phyloP scores from a whole-genome alignment of 2,888 invertebrate species.

The Epistrophe eligans region DNA sequence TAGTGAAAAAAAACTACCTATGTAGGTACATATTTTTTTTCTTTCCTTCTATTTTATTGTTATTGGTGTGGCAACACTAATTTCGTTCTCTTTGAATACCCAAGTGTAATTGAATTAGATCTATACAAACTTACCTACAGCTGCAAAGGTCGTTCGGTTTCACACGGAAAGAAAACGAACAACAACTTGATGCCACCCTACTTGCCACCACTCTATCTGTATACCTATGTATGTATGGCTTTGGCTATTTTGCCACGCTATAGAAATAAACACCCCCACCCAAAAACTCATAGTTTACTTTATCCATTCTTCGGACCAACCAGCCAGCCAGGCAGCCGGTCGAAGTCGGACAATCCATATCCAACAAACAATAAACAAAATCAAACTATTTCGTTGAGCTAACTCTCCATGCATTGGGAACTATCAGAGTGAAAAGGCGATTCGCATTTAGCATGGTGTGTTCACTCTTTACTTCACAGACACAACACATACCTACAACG shows the following conservation, averaged over 20 bases:
- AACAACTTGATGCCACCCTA: conserved; percentile 50
- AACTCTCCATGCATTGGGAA: conserved; percentile 43
- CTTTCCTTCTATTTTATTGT: neutral
- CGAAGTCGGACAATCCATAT: conserved; percentile 17
- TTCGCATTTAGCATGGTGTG: conserved; percentile 63
- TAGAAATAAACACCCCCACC: conserved; percentile 63
- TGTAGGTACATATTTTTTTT: too few species aligned
- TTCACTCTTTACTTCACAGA: conserved; percentile 65
- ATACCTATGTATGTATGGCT: conserved; percentile 3
- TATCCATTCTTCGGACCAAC: conserved; percentile 45
- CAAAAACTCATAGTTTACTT: conserved; percentile 44
- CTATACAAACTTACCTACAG: conserved; percentile 63
- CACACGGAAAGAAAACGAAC: conserved; percentile 51
- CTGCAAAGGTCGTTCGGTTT: conserved; percentile 68
- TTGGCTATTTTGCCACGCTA: conserved; percentile 1
- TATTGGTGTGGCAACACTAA: conserved; percentile 37
- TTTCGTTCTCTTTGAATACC: neutral
- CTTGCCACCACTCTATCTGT: neutral
- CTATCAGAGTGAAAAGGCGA: conserved; percentile 48
- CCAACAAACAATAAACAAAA: conserved; percentile 13
- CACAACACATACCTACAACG: conserved; percentile 38
- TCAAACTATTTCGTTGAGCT: conserved; percentile 48
- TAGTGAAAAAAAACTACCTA: too few species aligned
- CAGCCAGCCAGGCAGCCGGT: conserved; percentile 34
- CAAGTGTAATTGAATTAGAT: conserved; percentile 71